Evolutionary conservation across 2,113 vertebrate species (phyloP).

Genomic region (Trachemys scripta): DNA sequence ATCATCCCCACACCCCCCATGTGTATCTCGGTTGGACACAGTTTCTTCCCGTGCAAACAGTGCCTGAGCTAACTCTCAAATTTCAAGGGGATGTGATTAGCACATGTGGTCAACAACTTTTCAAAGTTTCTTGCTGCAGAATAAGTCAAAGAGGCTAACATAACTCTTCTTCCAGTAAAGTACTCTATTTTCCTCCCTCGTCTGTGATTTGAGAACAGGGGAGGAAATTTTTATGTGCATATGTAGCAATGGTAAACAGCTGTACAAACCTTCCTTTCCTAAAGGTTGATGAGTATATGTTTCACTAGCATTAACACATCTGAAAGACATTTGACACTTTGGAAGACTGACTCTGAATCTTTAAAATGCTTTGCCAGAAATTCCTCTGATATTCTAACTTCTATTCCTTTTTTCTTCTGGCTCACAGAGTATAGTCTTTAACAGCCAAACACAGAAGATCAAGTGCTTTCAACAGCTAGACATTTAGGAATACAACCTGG

Average conservation of each 20-base stretch:
- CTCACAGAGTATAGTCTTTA: slow-evolving; percentile 22
- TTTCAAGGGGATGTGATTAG: slow-evolving; percentile 12
- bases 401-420: neutral
- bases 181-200: slow-evolving; percentile 37
- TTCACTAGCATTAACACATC: slow-evolving; percentile 71
- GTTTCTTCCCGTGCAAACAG: neutral
- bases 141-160: slow-evolving; percentile 27
- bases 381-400: neutral
- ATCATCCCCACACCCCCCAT: neutral
- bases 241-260: slow-evolving; percentile 55
- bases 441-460: neutral
- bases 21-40: neutral
- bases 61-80: neutral
- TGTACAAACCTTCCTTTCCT: slow-evolving; percentile 58
- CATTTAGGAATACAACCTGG: neutral
- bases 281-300: slow-evolving; percentile 58
- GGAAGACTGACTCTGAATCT: slow-evolving; percentile 56
- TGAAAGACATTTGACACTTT: slow-evolving; percentile 72
- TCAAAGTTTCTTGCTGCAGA: slow-evolving; percentile 20
- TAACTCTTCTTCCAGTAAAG: slow-evolving; percentile 34
- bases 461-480: slow-evolving; percentile 8
- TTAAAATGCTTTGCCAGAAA: slow-evolving; percentile 47
- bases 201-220: slow-evolving; percentile 47
- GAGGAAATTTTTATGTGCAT: slow-evolving; percentile 61
- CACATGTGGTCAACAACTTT: slow-evolving; percentile 39